Base-by-base conservation (phyloP, 2,888 invertebrate genomes). In the Microchrysa polita region DNA sequence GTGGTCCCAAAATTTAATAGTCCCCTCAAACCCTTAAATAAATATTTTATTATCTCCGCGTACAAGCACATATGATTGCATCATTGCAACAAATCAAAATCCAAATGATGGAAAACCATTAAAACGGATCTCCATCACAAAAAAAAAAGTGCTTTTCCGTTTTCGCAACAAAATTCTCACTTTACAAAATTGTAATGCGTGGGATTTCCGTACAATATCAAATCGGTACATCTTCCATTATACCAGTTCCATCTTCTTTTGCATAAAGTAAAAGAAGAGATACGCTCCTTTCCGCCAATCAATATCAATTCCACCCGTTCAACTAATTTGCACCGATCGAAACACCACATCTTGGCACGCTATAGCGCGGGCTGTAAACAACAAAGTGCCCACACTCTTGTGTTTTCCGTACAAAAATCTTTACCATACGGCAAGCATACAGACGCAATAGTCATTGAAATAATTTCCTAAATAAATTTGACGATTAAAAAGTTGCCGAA, bases 181-280 rank as follows among this genome's bases (percentile, higher is more conserved):
- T n/a, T 12, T n/a, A 10, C 48, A n/a, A 4, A 12, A n/a, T n/a
- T 48, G 20, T 55, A 18, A 55, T 55, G 55, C 4, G 55, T 55
- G 55, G 55, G 55, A 55, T 18, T 55, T 55, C 55, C 20, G 55
- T 20, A 55, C 16, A 55, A n/a, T 55, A 55, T 20, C 4, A 16
- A 55, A 20, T 1, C 1, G 22, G n/a, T 55, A 48, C 48, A 48
- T 48, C 27, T 34, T 34, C 27, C 16, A 48, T n/a, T 48, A 42
- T 42, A 48, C 48, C 40, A 61, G 0, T 61, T 61, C 23, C 60
- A 27, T 61, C 16, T 34, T 34, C 61, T 61, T n/a, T 61, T 61
- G 61, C 40, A 27, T 61, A 34, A n/a, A 48, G n/a, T n/a, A n/a
- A n/a, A n/a, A n/a, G n/a, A n/a, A n/a, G n/a, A 61, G 34, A 12